phyloP scores from a whole-genome alignment of 2,113 vertebrate genomes.

The Lampris megalopsis region DNA sequence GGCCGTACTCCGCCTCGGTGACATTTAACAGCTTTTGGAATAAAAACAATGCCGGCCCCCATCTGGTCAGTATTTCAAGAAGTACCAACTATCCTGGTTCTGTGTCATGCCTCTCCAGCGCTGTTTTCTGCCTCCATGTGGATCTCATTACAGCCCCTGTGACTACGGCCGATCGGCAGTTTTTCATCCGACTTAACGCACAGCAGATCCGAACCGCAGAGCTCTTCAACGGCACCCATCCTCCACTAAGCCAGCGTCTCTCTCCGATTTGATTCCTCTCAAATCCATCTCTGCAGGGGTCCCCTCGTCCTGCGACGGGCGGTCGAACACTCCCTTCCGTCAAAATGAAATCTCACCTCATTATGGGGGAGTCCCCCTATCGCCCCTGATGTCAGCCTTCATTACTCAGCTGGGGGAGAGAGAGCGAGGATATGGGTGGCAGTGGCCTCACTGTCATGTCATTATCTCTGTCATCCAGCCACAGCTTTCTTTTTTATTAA shows the following conservation, averaged over 20 bases:
- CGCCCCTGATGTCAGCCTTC: constrained; percentile 52
- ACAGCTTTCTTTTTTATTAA: constrained; percentile 63
- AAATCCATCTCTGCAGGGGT: constrained; percentile 30
- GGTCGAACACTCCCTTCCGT: constrained; percentile 27
- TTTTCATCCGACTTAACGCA: constrained; percentile 62
- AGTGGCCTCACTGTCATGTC: constrained; percentile 48
- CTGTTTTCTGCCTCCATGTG: constrained; percentile 62
- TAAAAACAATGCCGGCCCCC: constrained; percentile 77
- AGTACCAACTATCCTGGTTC: constrained; percentile 62
- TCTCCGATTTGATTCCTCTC: constrained; percentile 34
- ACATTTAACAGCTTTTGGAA: constrained; percentile 75
- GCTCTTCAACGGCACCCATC: constrained; percentile 28
- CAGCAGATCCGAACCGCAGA: constrained; percentile 24
- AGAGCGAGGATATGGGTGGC: constrained; percentile 40
- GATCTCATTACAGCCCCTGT: constrained; percentile 66
- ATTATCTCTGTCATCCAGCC: constrained; percentile 47
- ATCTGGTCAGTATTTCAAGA: constrained; percentile 81
- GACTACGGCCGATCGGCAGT: constrained; percentile 59
- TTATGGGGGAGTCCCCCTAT: constrained; percentile 47
- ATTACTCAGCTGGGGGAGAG: constrained; percentile 41
- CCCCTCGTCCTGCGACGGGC: constrained; percentile 24
- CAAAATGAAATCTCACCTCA: constrained; percentile 59
- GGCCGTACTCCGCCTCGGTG: constrained; percentile 61
- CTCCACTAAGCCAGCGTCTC: background rate
- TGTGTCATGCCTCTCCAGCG: constrained; percentile 38